phyloP scores from a whole-genome alignment of 1,140 invertebrate genomes.

The Brachionus rubens region DNA sequence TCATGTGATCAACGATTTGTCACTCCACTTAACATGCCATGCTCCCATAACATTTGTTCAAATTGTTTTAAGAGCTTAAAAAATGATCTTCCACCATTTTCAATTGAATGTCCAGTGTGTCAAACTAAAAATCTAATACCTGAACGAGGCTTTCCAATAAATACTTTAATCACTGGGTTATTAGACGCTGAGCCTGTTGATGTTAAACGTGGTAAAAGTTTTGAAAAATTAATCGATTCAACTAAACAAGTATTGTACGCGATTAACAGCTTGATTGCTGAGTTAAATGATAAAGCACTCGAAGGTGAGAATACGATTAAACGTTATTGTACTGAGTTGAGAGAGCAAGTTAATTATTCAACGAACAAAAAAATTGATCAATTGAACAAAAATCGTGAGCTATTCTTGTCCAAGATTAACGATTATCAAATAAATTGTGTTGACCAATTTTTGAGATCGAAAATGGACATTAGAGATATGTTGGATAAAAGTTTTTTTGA shows the following conservation, averaged over 20 bases:
- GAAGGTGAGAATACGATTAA: neutral
- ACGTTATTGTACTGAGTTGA: neutral
- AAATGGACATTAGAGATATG: neutral
- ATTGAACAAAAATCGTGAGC: neutral
- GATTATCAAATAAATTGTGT: slow-evolving; percentile 7
- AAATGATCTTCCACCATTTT: neutral
- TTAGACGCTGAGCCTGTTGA: neutral
- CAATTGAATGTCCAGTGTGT: slow-evolving; percentile 12
- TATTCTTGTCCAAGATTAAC: neutral
- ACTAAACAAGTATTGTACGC: neutral
- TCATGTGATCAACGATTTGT: neutral
- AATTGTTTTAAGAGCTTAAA: slow-evolving; percentile 34
- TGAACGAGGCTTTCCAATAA: neutral
- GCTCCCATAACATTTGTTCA: slow-evolving; percentile 2
- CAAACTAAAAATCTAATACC: neutral
- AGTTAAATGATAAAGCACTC: neutral
- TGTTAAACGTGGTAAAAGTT: neutral
- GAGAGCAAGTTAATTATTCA: slow-evolving; percentile 18
- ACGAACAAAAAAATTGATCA: slow-evolving; percentile 8
- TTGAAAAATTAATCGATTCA: neutral
- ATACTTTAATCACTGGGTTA: neutral
- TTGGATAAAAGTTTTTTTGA: slow-evolving; percentile 13
- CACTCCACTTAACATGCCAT: neutral
- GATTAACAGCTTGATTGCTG: neutral
- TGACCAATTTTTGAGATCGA: neutral